Percentiles rank a stretch among this genome's conserved stretches.
Conservation (phyloP, 2,797 vertebrate genomes). For the Leptodactylus fallax region DNA sequence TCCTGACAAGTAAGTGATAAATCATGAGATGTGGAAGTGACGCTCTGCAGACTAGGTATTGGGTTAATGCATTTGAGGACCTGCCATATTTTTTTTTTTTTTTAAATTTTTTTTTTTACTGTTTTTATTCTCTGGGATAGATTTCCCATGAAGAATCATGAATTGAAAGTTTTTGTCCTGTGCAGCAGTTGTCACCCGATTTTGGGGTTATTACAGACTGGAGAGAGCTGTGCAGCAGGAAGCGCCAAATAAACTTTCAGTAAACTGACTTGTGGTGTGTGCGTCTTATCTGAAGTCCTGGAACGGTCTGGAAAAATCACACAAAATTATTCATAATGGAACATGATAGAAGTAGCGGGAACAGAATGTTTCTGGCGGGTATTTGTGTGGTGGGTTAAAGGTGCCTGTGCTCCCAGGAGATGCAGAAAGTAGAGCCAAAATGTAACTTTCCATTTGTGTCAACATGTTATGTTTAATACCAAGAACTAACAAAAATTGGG, state of each 20-base stretch:
- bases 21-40: neutral
- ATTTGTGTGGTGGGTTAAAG: slow-evolving; percentile 20
- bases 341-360: neutral
- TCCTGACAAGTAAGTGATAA: neutral
- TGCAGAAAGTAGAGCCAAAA: neutral
- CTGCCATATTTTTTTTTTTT: neutral
- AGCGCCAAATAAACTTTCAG: slow-evolving; percentile 38
- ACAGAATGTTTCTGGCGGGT: slow-evolving; percentile 22
- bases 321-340: neutral
- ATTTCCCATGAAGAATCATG: neutral
- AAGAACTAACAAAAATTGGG: neutral
- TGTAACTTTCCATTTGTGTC: neutral
- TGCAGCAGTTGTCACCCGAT: neutral
- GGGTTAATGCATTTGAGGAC: neutral
- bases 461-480: neutral
- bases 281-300: neutral
- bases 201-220: neutral
- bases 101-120: neutral
- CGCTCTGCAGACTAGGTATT: neutral
- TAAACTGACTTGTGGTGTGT: neutral
- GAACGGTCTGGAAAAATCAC: neutral
- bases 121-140: neutral
- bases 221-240: neutral
- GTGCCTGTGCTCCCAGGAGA: slow-evolving; percentile 16
- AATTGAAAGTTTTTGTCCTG: neutral